These are phyloP conservation scores for Brachyhypopomus occidentalis DNA, from an alignment of 2,113 vertebrate species.

Conservation along the genomic window DNA sequence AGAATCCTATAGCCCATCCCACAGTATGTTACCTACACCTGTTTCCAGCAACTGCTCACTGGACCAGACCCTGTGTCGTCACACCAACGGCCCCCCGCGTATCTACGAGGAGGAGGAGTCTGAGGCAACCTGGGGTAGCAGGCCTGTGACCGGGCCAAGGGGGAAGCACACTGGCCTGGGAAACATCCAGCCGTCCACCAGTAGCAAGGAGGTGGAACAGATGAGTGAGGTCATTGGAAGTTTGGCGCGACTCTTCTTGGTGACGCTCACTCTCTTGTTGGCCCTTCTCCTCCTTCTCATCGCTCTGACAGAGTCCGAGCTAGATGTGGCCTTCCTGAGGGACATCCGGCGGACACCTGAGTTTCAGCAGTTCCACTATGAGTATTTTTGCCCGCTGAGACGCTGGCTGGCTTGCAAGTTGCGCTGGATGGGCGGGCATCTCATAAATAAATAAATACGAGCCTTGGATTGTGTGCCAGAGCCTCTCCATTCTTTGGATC, in stretches of 20 bases:
- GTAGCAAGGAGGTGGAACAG: constrained; percentile 77
- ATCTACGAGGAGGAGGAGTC: constrained; percentile 84
- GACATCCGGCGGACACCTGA: constrained; percentile 98
- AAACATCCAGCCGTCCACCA: constrained; percentile 53
- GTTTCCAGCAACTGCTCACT: constrained; percentile 83
- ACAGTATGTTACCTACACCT: constrained; percentile 90
- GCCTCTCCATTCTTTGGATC: constrained; percentile 14
- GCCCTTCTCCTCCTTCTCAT: constrained; percentile 93
- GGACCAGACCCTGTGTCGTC: constrained; percentile 81
- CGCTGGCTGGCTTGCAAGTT: constrained; percentile 99
- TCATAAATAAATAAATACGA: constrained; percentile 85
- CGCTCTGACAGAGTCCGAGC: constrained; percentile 94
- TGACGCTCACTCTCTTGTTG: constrained; percentile 91
- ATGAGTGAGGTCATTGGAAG: constrained; percentile 94
- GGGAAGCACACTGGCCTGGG: constrained; percentile 74
- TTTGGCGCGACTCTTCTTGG: constrained; percentile 91
- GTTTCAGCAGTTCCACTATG: constrained; percentile 98
- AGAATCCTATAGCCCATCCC: constrained; percentile 87
- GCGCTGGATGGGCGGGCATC: constrained; percentile 90
- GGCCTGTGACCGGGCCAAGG: constrained; percentile 66
- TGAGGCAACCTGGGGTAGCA: constrained; percentile 35
- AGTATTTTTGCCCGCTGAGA: constrained; percentile 99
- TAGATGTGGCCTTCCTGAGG: constrained; percentile 96
- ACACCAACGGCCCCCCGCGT: constrained; percentile 86
- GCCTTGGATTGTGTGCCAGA: background rate